Conservation (phyloP, 2,797 vertebrate genomes). For the Natrix natrix region DNA sequence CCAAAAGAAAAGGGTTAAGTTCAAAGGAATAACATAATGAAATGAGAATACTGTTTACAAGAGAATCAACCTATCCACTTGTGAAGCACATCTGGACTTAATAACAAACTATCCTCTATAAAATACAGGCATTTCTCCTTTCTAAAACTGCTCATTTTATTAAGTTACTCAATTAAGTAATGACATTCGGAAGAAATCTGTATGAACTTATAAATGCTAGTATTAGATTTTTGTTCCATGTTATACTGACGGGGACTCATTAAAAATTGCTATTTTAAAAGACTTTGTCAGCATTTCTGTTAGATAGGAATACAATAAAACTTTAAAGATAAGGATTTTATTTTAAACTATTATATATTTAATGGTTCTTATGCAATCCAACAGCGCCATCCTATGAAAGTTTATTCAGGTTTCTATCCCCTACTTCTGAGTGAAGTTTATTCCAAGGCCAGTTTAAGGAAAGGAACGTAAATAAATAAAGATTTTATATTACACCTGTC, state of each 20-base stretch:
- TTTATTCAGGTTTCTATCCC: not conserved
- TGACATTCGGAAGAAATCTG: not conserved
- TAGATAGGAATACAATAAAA: not conserved
- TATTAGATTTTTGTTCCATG: not conserved
- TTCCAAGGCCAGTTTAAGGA: not conserved
- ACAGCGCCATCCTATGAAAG: not conserved
- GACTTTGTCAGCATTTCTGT: not conserved
- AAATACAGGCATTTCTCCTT: not conserved
- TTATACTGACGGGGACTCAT: not conserved
- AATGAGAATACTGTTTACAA: not conserved
- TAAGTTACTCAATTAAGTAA: not conserved
- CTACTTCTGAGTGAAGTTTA: not conserved
- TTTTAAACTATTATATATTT: not conserved
- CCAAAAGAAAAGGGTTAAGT: not conserved
- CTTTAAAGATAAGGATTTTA: not conserved
- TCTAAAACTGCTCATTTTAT: rapidly evolving
- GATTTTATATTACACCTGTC: not conserved
- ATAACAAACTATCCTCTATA: not conserved
- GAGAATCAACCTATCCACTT: not conserved
- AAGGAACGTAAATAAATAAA: not conserved
- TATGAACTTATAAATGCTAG: not conserved
- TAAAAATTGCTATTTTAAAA: not conserved
- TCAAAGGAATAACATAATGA: not conserved
- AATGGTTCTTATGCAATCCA: not conserved
- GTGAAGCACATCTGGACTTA: rapidly evolving